Evolutionary conservation across 2,888 invertebrate genomes (phyloP).

Genomic region (Microctonus hyperodae): DNA sequence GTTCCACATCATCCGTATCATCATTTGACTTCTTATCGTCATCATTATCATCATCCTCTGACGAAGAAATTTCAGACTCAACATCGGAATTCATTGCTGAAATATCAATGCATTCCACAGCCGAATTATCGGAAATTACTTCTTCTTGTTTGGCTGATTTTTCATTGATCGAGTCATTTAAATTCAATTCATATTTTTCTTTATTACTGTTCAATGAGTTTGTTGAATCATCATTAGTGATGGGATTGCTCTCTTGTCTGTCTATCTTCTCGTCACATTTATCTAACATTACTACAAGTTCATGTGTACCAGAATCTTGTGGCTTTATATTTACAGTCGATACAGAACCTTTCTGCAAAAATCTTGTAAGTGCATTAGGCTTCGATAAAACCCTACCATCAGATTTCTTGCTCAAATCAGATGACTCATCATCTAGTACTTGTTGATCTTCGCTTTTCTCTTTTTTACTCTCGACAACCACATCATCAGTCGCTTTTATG

Average conservation of each 20-base stretch:
- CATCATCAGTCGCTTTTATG: not conserved
- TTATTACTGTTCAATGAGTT: conserved; percentile 27
- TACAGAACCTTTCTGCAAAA: conserved; percentile 34
- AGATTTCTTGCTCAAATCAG: conserved; percentile 31
- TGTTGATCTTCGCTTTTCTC: conserved; percentile 21
- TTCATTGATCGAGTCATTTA: conserved; percentile 36
- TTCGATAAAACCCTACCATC: conserved; percentile 39
- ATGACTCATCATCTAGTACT: conserved; percentile 20
- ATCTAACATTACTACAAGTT: conserved; percentile 46
- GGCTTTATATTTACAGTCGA: not conserved
- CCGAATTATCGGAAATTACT: conserved; percentile 34
- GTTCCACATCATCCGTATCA: conserved; percentile 24
- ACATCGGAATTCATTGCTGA: conserved; percentile 36
- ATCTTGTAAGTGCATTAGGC: conserved; percentile 35
- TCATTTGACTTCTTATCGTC: conserved; percentile 35
- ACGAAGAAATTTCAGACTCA: conserved; percentile 39
- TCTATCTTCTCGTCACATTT: conserved; percentile 41
- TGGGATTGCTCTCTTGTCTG: not conserved
- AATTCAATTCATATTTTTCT: not conserved
- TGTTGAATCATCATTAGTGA: not conserved
- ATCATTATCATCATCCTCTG: conserved; percentile 43
- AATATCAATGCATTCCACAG: conserved; percentile 24
- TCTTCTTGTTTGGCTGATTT: conserved; percentile 39
- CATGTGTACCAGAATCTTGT: not conserved
- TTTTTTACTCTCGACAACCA: conserved; percentile 14